Percentiles rank a stretch among this genome's conserved stretches.
Evolutionary conservation across 2,797 vertebrate species (phyloP).

Genomic region (Paguma larvata): DNA sequence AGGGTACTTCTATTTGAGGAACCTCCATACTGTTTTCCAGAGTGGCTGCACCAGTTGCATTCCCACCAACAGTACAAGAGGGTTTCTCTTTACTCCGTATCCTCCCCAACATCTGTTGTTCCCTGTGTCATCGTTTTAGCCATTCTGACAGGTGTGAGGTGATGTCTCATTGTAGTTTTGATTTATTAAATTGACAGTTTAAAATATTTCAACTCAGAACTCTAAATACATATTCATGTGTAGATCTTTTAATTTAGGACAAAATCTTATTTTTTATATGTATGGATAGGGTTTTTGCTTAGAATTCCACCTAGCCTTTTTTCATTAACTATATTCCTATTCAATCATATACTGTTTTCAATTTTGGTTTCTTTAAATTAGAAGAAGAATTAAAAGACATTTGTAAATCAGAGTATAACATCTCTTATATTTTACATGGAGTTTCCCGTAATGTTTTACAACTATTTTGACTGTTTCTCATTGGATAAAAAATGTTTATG

Average conservation of each 20-base stretch:
- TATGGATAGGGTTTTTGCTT: neutral
- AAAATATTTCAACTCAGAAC: conserved; percentile 25
- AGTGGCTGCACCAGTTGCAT: neutral
- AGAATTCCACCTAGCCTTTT: conserved; percentile 21
- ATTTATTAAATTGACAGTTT: neutral
- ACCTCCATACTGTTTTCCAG: neutral
- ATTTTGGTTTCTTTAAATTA: conserved; percentile 30
- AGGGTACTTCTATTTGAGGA: neutral
- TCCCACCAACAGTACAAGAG: neutral
- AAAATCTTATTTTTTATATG: conserved; percentile 34
- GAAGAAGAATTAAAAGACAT: conserved; percentile 25
- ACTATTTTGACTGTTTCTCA: conserved; percentile 37
- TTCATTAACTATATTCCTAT: neutral
- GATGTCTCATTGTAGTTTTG: neutral
- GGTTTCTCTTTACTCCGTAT: neutral
- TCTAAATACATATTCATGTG: neutral
- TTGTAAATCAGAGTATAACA: neutral
- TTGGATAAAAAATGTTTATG: conserved; percentile 20
- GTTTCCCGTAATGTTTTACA: conserved; percentile 32
- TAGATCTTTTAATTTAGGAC: conserved; percentile 29
- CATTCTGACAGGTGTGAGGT: neutral
- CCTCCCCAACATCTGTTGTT: neutral
- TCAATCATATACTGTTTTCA: conserved; percentile 7
- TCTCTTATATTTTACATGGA: neutral
- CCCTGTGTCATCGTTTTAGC: neutral